phyloP scores from a whole-genome alignment of 2,113 vertebrate genomes.

The Ancistrus triradiatus region DNA sequence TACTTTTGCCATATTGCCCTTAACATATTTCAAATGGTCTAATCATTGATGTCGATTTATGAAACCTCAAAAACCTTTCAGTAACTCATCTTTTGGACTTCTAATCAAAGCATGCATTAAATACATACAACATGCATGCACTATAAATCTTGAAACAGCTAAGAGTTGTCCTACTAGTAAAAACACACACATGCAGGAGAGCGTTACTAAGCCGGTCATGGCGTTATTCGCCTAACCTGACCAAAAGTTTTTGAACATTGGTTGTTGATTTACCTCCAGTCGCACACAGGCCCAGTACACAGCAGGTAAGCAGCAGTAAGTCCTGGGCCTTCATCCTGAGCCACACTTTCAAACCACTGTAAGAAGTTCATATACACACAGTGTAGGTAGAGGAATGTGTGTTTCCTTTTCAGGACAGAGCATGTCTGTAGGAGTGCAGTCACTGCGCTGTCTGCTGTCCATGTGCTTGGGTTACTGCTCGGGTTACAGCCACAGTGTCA shows the following conservation, averaged over 20 bases:
- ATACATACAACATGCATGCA: too few species aligned
- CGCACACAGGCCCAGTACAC: conserved; percentile 50
- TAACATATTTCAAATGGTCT: too few species aligned
- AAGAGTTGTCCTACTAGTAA: too few species aligned
- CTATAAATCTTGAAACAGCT: too few species aligned
- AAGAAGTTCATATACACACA: conserved; percentile 11
- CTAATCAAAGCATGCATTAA: too few species aligned
- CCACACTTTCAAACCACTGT: neutral
- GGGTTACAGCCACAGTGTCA: too few species aligned
- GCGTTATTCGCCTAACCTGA: neutral
- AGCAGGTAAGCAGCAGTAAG: conserved; percentile 54
- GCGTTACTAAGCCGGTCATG: neutral
- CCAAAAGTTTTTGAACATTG: neutral
- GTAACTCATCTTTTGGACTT: too few species aligned
- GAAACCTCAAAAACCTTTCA: too few species aligned
- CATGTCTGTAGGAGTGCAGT: neutral
- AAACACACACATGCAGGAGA: neutral
- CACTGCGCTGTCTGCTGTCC: neutral
- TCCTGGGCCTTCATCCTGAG: conserved; percentile 56
- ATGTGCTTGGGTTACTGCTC: conserved; percentile 18
- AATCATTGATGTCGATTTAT: too few species aligned
- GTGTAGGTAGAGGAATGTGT: neutral
- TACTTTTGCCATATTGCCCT: too few species aligned
- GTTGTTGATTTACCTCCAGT: conserved; percentile 61
- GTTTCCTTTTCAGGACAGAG: conserved; percentile 17